Percentiles rank a stretch among this genome's conserved stretches.
Evolutionary conservation across 2,797 vertebrate genomes (phyloP).

Genomic region (Acipenser transmontanus): DNA sequence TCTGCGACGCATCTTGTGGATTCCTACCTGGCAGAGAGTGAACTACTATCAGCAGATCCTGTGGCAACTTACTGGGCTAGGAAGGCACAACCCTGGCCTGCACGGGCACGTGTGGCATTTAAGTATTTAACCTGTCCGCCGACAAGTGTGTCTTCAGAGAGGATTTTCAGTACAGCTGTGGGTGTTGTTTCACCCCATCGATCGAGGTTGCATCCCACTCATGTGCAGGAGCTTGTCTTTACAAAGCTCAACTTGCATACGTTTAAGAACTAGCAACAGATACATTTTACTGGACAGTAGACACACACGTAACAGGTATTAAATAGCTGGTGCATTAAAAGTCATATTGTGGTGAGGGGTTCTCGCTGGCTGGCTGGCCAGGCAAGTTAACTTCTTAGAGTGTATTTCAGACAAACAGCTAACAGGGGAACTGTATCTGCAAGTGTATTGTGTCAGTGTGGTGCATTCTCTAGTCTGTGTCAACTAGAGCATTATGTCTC

Average conservation of each 20-base stretch:
- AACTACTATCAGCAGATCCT: constrained; percentile 19
- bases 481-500: no score
- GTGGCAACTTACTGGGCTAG: constrained; percentile 11
- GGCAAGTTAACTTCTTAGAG: no score
- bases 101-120: constrained; percentile 15
- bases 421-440: no score
- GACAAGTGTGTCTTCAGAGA: constrained; percentile 16
- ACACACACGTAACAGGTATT: no score
- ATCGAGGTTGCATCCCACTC: constrained; percentile 9
- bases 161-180: constrained; percentile 19
- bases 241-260: constrained; percentile 13
- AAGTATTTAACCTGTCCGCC: constrained; percentile 16
- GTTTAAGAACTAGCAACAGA: background rate
- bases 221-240: constrained; percentile 10
- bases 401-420: no score
- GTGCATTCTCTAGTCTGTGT: no score
- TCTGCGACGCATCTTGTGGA: constrained; percentile 20
- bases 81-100: constrained; percentile 9
- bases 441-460: no score
- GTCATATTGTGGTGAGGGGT: no score
- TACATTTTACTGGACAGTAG: no score
- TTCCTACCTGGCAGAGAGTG: constrained; percentile 17
- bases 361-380: no score
- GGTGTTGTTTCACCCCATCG: constrained; percentile 15
- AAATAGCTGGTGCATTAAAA: no score